Base-by-base conservation (phyloP, 2,797 vertebrate genomes). In the Salmo trutta region DNA sequence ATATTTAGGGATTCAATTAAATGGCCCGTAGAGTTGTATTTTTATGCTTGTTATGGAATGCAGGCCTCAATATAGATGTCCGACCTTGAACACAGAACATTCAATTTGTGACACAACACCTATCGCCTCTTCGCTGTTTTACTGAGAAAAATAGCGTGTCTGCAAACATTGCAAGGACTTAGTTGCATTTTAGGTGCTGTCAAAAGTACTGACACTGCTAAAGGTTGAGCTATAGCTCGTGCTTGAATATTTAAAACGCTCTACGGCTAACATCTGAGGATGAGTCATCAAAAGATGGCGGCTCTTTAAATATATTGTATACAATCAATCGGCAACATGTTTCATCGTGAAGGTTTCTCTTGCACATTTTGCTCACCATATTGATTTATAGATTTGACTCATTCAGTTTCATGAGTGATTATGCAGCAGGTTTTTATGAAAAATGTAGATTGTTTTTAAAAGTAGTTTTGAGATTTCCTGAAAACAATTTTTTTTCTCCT, bases 381-480 rank as follows among this genome's bases (percentile, higher is more conserved):
- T 83, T 73, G 81, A 83, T 80, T 80, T 64, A 80, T 75, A 29
- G 33, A 64, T 15, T 62, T 72, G 65, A 68, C 77, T 68, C 51
- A 71, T 76, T 56, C 52, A 64, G 56, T 59, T 82, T 71, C 76
- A 16, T 52, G 74, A 76, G 74, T 29, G 71, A 79, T 79, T 66
- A 79, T 8, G 29, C 29, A 15, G 65, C 4, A 6, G 10, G 31
- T 17, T 69, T 69, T 70, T 12, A 15, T 36, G 10, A 41, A 69
- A 41, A 5, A 70, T 21, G 5, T 31, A 29, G 5, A 7, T 41
- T 10, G 16, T n/a, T 41, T 41, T n/a, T 16, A 68, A 36, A 31
- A 29, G 33, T 31, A 0, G 10, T 21, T 71, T 71, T 51, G 2
- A 59, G 10, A 47, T 47, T 62, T n/a, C 56, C n/a, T n/a, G n/a